Conservation (phyloP, 2,797 vertebrate genomes). For the Syncerus caffer region DNA sequence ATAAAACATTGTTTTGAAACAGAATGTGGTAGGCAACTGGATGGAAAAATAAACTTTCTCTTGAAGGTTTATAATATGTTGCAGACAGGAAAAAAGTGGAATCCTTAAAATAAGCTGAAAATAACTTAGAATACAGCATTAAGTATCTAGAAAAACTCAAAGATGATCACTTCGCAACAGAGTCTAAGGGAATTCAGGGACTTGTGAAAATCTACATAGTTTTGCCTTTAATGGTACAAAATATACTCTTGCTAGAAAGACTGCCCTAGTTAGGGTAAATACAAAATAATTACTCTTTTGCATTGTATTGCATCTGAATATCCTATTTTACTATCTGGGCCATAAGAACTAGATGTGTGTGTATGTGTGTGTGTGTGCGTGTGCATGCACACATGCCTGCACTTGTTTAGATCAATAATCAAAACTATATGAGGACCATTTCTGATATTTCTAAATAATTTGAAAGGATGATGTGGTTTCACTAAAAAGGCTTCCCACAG, state of each 20-base stretch:
- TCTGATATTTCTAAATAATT: slow-evolving; percentile 1
- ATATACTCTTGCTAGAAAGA: neutral
- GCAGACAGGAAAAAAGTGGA: neutral
- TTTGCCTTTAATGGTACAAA: neutral
- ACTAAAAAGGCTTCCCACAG: neutral
- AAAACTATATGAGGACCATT: neutral
- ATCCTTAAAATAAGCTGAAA: neutral
- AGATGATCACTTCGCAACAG: neutral
- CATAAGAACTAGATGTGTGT: neutral
- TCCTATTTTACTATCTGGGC: neutral
- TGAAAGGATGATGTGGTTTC: neutral
- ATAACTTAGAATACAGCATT: neutral
- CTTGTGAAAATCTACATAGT: neutral
- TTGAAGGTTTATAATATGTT: slow-evolving; percentile 31
- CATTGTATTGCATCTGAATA: neutral
- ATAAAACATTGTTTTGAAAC: neutral
- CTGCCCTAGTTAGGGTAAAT: neutral
- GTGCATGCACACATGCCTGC: rapidly evolving
- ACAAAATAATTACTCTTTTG: neutral
- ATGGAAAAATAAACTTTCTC: neutral
- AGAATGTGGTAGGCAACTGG: neutral
- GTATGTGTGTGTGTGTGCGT: neutral
- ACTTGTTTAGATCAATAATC: neutral
- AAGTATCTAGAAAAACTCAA: neutral
- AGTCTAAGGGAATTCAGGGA: neutral